Base-by-base conservation (phyloP, 2,888 invertebrate species). In the Phasia obesa region DNA sequence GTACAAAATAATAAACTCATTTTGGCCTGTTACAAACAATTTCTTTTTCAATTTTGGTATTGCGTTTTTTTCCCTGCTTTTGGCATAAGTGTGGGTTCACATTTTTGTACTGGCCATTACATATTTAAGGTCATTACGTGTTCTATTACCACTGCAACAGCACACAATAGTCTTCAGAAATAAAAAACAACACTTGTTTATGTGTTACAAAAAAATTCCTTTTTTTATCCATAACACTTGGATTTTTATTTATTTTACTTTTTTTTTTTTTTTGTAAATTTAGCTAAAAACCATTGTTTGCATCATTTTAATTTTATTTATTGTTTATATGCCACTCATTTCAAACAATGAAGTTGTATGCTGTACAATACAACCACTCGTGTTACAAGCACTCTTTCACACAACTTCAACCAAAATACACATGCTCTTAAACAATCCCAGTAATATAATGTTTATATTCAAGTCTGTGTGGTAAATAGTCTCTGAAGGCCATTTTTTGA, bases 271-370 rank as follows among this genome's bases (percentile, higher is more conserved):
- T 64, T 38, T 57, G 27, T 2, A 38, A 67, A 38, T 81, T 81
- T 64, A 42, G 59, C 60, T 69, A 74, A 80, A 81, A 77, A 76
- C 87, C 85, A 88, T 89, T 88, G 90, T 91, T 90, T 90, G 91
- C 88, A 90, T 90, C 91, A 90, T 90, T 90, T 91, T 91, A 90
- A 90, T 90, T 90, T 90, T 90, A 90, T 90, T 90, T 91, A 91
- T 91, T 90, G 90, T 91, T 89, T 88, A 89, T 87, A 88, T 88
- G 89, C 87, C 87, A 86, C 84, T 85, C 85, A 83, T 77, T 78
- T 57, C 59, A 71, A 83, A 79, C 75, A 79, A 83, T 73, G 73
- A 82, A 76, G 75, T 64, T 65, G 81, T 60, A 23, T 44, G 15
- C 53, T 21, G n/a, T 23, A 42, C 55, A 57, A 55, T 23, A 49